phyloP scores from a whole-genome alignment of 1,140 invertebrate genomes.

The Melitaea cinxia region DNA sequence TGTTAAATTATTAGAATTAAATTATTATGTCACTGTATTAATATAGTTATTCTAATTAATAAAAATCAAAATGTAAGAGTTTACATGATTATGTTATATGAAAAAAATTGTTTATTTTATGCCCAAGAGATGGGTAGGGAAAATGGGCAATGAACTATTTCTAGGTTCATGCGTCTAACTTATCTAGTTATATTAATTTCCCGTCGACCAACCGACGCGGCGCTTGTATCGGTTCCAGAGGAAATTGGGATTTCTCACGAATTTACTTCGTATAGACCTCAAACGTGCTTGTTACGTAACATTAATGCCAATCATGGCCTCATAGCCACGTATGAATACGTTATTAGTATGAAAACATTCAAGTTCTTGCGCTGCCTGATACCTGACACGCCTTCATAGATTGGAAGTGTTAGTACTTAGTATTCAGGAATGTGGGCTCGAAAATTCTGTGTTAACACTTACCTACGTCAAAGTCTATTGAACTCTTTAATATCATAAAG shows the following conservation, averaged over 20 bases:
- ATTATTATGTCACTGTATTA: too few species aligned
- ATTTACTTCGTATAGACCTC: conserved; percentile 6
- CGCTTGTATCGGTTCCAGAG: conserved; percentile 42
- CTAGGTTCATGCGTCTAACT: background rate
- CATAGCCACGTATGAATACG: conserved; percentile 10
- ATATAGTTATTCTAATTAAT: too few species aligned
- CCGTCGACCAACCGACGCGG: conserved; percentile 17
- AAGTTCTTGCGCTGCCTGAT: conserved; percentile 1
- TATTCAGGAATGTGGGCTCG: background rate
- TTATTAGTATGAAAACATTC: conserved; percentile 4
- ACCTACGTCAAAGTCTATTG: too few species aligned
- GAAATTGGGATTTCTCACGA: conserved; percentile 48
- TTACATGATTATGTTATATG: too few species aligned
- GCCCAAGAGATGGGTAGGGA: too few species aligned
- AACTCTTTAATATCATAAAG: too few species aligned
- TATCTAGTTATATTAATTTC: conserved; percentile 22
- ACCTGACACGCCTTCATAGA: background rate
- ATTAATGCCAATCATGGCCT: conserved; percentile 5
- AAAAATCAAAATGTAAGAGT: too few species aligned
- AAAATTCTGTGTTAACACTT: background rate
- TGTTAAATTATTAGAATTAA: too few species aligned
- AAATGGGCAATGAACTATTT: background rate
- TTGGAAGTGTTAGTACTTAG: background rate
- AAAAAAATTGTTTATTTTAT: too few species aligned
- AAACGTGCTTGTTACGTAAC: conserved; percentile 11